phyloP scores from a whole-genome alignment of 92 coral and sea anemone species.

The Porites lobata region DNA sequence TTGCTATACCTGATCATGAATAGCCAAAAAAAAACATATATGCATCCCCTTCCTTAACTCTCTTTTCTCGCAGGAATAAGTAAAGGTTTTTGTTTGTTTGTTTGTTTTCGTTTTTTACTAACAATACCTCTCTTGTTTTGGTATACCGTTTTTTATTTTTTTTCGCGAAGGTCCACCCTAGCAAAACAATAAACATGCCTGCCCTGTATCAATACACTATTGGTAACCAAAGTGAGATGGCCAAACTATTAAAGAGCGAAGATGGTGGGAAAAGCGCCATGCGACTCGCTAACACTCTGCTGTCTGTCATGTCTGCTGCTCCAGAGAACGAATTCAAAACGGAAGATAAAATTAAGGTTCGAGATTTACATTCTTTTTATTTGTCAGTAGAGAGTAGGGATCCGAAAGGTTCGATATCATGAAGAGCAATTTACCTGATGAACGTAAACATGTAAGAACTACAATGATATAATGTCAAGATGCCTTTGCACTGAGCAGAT shows the following conservation, averaged over 20 bases:
- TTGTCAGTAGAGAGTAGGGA: too few relatives aligned
- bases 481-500: too few relatives aligned
- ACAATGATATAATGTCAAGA: too few relatives aligned
- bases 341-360: slow-evolving; percentile 79
- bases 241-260: slow-evolving; percentile 61
- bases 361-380: background rate
- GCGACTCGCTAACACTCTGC: slow-evolving; percentile 82
- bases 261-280: slow-evolving; percentile 83
- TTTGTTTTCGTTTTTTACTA: too few relatives aligned
- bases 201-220: slow-evolving; percentile 75
- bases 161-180: slow-evolving; percentile 1
- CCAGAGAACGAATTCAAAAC: slow-evolving; percentile 42
- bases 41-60: too few relatives aligned
- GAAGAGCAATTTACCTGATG: too few relatives aligned
- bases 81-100: too few relatives aligned
- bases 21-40: too few relatives aligned
- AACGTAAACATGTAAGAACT: too few relatives aligned
- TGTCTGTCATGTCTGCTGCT: slow-evolving; percentile 77
- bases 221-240: slow-evolving; percentile 76
- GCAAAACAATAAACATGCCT: slow-evolving; percentile 22
- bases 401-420: background rate
- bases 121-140: background rate
- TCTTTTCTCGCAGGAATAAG: too few relatives aligned
- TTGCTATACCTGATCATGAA: too few relatives aligned
- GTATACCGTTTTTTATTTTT: background rate